Evolutionary conservation across 2,113 vertebrate species (phyloP).

Genomic region (Coptodon bakossiorum): DNA sequence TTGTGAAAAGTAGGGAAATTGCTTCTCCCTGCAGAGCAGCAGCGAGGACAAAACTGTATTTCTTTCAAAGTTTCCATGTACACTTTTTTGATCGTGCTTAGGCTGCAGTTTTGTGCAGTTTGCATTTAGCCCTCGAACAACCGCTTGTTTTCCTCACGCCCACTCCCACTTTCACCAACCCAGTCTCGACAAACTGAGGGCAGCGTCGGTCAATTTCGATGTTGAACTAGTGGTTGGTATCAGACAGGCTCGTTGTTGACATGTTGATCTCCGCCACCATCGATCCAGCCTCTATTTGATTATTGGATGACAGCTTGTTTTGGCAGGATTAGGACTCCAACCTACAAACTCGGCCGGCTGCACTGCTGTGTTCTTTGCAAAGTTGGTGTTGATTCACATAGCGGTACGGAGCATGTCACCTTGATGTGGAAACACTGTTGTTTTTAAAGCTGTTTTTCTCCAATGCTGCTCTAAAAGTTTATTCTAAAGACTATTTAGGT

Average conservation of each 20-base stretch:
- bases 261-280: slow-evolving; percentile 35
- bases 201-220: slow-evolving; percentile 15
- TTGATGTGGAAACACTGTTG: not conserved
- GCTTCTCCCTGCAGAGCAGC: slow-evolving; percentile 1
- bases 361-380: not conserved
- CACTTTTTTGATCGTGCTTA: slow-evolving; percentile 34
- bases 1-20: slow-evolving; percentile 13
- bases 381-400: not conserved
- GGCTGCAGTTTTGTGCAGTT: slow-evolving; percentile 3
- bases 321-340: slow-evolving; percentile 21
- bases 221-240: slow-evolving; percentile 20
- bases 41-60: slow-evolving; percentile 21
- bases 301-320: slow-evolving; percentile 50
- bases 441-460: not conserved
- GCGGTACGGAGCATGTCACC: not conserved
- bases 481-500: not conserved
- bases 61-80: not conserved
- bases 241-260: slow-evolving; percentile 27
- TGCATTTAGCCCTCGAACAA: slow-evolving; percentile 15
- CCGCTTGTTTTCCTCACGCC: not conserved
- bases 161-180: not conserved
- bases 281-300: slow-evolving; percentile 47
- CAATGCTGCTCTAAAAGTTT: not conserved
- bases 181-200: not conserved
- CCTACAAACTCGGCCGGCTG: not conserved